phyloP scores from a whole-genome alignment of 2,113 vertebrate genomes.

The Embiotoca jacksoni region DNA sequence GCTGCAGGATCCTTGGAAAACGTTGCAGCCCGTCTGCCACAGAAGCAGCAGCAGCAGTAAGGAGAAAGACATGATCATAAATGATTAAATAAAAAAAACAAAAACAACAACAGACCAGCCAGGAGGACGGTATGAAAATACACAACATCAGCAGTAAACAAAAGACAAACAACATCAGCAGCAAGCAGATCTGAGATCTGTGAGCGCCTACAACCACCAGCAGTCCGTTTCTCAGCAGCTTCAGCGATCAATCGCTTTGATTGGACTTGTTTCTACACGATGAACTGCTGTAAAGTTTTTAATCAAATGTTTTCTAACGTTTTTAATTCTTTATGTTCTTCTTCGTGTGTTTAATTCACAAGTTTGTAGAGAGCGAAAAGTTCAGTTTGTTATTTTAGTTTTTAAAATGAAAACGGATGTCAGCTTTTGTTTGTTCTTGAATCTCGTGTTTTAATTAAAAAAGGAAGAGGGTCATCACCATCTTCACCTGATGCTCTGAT shows the following conservation, averaged over 20 bases:
- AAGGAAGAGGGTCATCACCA: too few relatives aligned
- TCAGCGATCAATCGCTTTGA: conserved; percentile 18
- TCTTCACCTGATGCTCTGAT: too few relatives aligned
- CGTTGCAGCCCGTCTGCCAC: conserved; percentile 8
- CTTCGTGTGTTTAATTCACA: too few relatives aligned
- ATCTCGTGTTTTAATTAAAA: too few relatives aligned
- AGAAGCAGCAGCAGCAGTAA: background rate
- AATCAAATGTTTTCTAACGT: too few relatives aligned
- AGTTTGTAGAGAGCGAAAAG: too few relatives aligned
- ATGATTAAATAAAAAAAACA: background rate
- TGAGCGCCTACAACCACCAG: conserved; percentile 3
- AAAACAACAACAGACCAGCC: background rate
- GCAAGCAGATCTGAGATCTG: background rate
- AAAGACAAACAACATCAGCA: background rate
- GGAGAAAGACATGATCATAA: background rate
- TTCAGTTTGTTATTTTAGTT: too few relatives aligned
- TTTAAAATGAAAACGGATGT: too few relatives aligned
- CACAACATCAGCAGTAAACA: background rate
- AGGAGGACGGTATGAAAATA: background rate
- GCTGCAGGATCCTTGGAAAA: conserved; percentile 70
- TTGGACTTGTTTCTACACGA: background rate
- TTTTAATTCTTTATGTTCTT: too few relatives aligned
- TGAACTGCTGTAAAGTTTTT: too few relatives aligned
- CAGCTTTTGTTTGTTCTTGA: too few relatives aligned
- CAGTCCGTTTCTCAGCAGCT: background rate